phyloP scores from a whole-genome alignment of 2,113 vertebrate genomes.

The Nothoprocta pentlandii region DNA sequence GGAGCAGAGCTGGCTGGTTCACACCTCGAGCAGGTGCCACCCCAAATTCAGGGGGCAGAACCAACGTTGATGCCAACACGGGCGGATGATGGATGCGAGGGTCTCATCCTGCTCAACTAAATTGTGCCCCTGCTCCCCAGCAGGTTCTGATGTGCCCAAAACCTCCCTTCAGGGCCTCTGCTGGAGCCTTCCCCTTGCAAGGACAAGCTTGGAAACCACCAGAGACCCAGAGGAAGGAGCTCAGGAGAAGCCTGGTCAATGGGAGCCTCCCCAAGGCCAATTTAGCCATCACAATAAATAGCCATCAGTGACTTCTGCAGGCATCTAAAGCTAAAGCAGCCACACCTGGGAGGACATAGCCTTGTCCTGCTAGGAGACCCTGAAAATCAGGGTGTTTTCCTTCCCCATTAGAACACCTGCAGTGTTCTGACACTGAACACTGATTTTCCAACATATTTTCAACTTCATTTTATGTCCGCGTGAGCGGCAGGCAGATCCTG shows the following conservation, averaged over 20 bases:
- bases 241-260: too few relatives aligned
- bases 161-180: too few relatives aligned
- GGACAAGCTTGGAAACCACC: too few relatives aligned
- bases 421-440: neutral
- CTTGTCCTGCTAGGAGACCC: neutral
- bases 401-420: neutral
- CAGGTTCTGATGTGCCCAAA: too few relatives aligned
- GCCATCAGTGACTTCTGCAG: neutral
- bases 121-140: too few relatives aligned
- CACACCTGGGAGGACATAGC: fast-evolving
- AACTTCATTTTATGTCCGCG: neutral
- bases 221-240: too few relatives aligned
- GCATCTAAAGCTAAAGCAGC: neutral
- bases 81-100: neutral
- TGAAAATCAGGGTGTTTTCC: neutral
- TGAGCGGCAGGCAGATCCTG: neutral
- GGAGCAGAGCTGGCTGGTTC: neutral
- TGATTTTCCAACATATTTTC: neutral
- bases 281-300: too few relatives aligned
- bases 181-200: too few relatives aligned
- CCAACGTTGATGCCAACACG: neutral
- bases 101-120: neutral
- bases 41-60: neutral
- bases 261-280: too few relatives aligned
- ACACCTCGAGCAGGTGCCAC: neutral